These are phyloP conservation scores for Equus quagga DNA, from an alignment of 2,113 vertebrate species.

Conservation along the genomic window DNA sequence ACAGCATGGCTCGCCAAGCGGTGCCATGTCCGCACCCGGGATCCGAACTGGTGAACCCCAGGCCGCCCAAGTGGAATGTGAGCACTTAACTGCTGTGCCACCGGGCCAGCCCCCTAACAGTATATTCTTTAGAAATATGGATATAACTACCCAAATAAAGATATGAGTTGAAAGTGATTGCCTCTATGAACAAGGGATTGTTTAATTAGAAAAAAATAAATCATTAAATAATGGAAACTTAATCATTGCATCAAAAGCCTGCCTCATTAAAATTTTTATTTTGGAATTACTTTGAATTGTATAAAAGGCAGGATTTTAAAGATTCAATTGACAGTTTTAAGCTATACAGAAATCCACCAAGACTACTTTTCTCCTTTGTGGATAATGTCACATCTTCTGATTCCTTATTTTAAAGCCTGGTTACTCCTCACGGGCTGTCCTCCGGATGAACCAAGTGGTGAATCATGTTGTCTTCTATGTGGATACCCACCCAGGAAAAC, in stretches of 20 bases:
- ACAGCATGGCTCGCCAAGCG: no score
- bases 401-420: background rate
- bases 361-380: background rate
- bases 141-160: background rate
- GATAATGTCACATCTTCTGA: background rate
- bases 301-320: background rate
- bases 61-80: no score
- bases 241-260: background rate
- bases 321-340: background rate
- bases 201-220: slow-evolving; percentile 31
- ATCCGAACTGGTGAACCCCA: no score
- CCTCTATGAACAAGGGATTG: background rate
- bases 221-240: background rate
- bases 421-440: background rate
- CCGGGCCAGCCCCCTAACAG: background rate
- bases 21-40: no score
- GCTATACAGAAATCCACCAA: background rate
- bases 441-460: background rate
- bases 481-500: background rate
- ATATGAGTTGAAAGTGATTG: background rate
- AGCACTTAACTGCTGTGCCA: no score
- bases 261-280: background rate
- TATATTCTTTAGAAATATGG: background rate
- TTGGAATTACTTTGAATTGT: background rate
- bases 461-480: background rate